Base-by-base conservation (phyloP, 2,797 vertebrate genomes). In the Poecilia picta region DNA sequence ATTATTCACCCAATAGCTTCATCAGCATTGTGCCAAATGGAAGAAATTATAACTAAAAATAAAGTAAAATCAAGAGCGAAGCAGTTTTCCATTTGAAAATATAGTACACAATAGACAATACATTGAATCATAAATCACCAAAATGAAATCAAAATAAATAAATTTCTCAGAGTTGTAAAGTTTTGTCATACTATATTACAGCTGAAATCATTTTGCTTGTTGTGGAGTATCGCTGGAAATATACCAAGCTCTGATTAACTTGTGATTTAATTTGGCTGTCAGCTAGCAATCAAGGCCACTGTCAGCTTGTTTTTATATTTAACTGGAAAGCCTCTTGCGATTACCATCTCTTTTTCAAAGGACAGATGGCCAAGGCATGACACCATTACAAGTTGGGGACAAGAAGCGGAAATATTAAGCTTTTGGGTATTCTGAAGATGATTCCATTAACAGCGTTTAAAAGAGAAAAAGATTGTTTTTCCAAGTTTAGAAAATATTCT, bases 201-300 rank as follows among this genome's bases (percentile, higher is more conserved):
- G 20, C 25, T 43, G 11, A 25, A 43, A 41, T 41, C 4, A 70
- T 70, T 70, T 36, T 11, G 66, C 23, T 41, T 70, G 41, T n/a
- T 25, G n/a, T 25, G 23, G 36, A 43, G 36, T 25, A 41, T 11
- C 11, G 23, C 23, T 71, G 41, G 68, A 45, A 71, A 13, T 45
- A 45, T 16, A 71, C 68, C 41, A 71, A 71, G 25, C 41, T 71
- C 68, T 28, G 28, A 31, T 47, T 20, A 13, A 74, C 13, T 71
- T 71, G 41, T 45, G 41, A 71, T 45, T 71, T 45, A 45, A 71
- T 71, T 71, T 71, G 39, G 39, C 39, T 71, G 68, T 71, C 68
- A 71, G 68, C 41, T 23, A 43, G 66, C 16, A 25, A 43, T 10
- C 36, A 39, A 70, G 66, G 18, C 39, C 10, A 20, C 36, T n/a